Evolutionary conservation across 1,140 invertebrate genomes (phyloP).

Genomic region (Mercenaria mercenaria): DNA sequence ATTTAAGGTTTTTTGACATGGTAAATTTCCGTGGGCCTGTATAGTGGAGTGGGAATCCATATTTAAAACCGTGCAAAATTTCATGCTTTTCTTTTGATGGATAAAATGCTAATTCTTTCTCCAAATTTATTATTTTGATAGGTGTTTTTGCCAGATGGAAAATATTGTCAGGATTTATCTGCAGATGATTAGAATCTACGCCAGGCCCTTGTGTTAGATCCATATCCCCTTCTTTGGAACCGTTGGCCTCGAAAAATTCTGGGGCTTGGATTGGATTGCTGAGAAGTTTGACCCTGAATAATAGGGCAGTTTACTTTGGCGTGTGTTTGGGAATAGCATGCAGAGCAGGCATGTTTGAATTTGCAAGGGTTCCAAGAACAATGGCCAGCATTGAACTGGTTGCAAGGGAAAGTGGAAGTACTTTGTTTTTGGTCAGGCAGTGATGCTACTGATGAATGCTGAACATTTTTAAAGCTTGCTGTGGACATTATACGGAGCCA

Average conservation of each 20-base stretch:
- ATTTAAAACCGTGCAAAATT: not conserved
- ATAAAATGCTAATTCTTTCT: not conserved
- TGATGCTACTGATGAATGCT: not conserved
- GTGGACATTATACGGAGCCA: not conserved
- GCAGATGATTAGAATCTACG: not conserved
- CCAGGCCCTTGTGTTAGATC: not conserved
- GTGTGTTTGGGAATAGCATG: not conserved
- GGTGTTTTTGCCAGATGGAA: not conserved
- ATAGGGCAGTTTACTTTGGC: not conserved
- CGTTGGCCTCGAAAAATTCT: too few species aligned
- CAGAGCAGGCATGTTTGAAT: not conserved
- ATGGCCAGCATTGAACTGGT: not conserved
- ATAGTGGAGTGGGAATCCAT: slow-evolving; percentile 40
- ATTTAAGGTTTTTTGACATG: slow-evolving; percentile 20
- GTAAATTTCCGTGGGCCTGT: not conserved
- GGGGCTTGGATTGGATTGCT: not conserved
- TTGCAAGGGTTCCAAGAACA: not conserved
- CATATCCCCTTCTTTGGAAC: not conserved
- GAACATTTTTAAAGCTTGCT: not conserved
- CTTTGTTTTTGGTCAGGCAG: not conserved
- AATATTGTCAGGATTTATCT: not conserved
- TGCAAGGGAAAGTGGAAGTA: not conserved
- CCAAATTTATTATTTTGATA: not conserved
- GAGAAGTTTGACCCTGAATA: not conserved
- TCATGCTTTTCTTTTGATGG: not conserved